A percentile compares a stretch with the other conserved stretches of the same genome.
Evolutionary conservation across 1,140 invertebrate species (phyloP).

Genomic region (Drosophila tropicalis): DNA sequence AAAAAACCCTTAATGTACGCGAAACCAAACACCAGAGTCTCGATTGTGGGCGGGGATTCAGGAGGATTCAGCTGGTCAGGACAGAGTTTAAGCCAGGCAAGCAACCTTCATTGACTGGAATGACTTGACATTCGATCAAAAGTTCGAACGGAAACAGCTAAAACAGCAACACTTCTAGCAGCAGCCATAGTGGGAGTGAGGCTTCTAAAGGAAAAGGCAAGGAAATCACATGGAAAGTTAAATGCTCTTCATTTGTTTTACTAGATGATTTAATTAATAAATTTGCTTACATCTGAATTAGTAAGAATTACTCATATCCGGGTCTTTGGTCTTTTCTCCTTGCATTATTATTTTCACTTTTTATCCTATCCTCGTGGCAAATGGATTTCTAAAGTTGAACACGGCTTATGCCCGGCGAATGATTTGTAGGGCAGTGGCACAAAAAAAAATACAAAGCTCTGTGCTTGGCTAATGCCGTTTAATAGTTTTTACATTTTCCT

Average conservation of each 20-base stretch:
- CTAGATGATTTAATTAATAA: neutral
- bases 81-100: conserved; percentile 46
- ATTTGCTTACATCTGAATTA: neutral
- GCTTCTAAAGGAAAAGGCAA: neutral
- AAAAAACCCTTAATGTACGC: conserved; percentile 49
- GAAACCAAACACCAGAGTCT: conserved; percentile 3
- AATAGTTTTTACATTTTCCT: conserved; percentile 78
- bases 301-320: neutral
- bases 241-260: neutral
- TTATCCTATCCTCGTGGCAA: neutral
- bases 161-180: conserved; percentile 17
- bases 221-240: neutral
- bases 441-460: conserved; percentile 69
- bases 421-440: conserved; percentile 20
- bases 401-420: conserved; percentile 9
- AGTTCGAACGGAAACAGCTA: conserved; percentile 63
- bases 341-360: neutral
- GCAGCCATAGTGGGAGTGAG: conserved; percentile 9
- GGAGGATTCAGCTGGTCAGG: conserved; percentile 55
- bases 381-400: conserved; percentile 5
- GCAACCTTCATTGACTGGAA: conserved; percentile 68
- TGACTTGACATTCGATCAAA: conserved; percentile 79
- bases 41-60: conserved; percentile 10
- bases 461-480: conserved; percentile 77
- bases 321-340: neutral